A percentile compares a stretch with the other conserved stretches of the same genome.
Evolutionary conservation across 2,888 invertebrate species (phyloP).

Genomic region (Sepiola atlantica): DNA sequence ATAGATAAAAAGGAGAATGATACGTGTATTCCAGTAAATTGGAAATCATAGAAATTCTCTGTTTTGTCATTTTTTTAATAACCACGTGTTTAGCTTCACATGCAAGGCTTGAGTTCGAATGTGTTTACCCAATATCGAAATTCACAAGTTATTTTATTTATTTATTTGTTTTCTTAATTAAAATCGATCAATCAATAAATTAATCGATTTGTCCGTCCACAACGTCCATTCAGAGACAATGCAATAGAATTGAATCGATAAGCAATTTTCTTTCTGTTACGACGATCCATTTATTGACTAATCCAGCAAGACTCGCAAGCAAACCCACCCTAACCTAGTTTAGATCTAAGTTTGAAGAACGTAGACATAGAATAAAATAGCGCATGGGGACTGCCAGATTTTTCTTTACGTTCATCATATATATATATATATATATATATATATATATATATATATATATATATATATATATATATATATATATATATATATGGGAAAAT

Average conservation of each 20-base stretch:
- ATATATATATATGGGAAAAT: not conserved
- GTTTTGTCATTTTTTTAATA: not conserved
- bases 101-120: not conserved
- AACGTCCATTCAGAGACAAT: not conserved
- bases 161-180: conserved; percentile 12
- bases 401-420: too few relatives aligned
- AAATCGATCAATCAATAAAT: conserved; percentile 8
- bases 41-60: not conserved
- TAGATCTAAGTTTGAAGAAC: not conserved
- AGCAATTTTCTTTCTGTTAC: not conserved
- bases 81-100: not conserved
- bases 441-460: not conserved
- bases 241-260: not conserved
- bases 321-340: not conserved
- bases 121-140: conserved; percentile 21
- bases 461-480: conserved; percentile 2
- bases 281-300: not conserved
- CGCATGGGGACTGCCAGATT: too few relatives aligned
- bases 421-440: not conserved
- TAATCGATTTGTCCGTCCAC: not conserved
- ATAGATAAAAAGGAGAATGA: too few relatives aligned
- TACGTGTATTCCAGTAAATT: not conserved
- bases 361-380: too few relatives aligned
- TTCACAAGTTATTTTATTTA: not conserved
- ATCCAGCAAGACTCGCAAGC: not conserved